Base-by-base conservation (phyloP, 2,113 vertebrate species). In the Lamprologus tigripictilis region DNA sequence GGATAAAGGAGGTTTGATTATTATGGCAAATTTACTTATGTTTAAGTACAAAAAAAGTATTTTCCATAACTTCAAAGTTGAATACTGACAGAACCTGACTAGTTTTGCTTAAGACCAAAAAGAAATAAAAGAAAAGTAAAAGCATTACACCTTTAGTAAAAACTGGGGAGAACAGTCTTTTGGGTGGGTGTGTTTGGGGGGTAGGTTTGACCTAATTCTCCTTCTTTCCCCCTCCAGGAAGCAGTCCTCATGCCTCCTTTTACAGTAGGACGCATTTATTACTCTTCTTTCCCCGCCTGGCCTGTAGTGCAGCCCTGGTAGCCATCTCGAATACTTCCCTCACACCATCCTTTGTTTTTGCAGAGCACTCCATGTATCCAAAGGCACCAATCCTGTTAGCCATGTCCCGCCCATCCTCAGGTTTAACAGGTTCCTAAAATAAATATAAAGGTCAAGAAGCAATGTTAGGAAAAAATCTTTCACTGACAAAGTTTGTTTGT, bases 241-340 rank as follows among this genome's bases (percentile, higher is more conserved):
- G 91, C 93, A 94, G 95, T 95, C 94, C 94, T 81, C 63, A 33
- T 76, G 88, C 80, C 78, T 88, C 92, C 17, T 16, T 90, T 96
- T 97, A 97, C 95, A 98, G 95, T 90, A 98, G 90, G 80, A 96
- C 86, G 79, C 97, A 98, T 92, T 96, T 96, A 94, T 26, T 96
- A 91, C 89, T 96, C 93, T 96, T 97, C 94, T 97, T 97, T 49
- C 97, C 96, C 71, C 96, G 95, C 83, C 96, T 95, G 88, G 97
- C 97, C 93, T 97, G 97, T 95, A 98, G 94, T 57, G 97, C 97
- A 40, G 97, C 97, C 95, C 97, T 96, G 83, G 97, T 98, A 83
- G 97, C 97, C 97, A 98, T 97, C 92, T 98, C 97, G 23, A 98
- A 98, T 68, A 98, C 97, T 96, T 98, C 97, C 90, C 97, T 96